phyloP scores from a whole-genome alignment of 2,113 vertebrate genomes.

The Bolborhynchus lineola region DNA sequence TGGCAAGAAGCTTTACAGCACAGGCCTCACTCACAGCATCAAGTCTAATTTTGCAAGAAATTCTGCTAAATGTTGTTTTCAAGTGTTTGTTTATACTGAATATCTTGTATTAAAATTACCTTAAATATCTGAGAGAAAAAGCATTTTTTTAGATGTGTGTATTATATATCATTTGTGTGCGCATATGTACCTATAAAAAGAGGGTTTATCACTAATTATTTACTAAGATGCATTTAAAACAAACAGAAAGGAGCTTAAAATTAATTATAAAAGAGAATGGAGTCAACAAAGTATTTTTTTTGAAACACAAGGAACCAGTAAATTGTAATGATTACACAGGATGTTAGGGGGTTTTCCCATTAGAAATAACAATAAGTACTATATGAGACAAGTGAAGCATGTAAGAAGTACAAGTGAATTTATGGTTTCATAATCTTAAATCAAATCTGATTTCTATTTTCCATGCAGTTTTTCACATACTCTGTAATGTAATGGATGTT shows the following conservation, averaged over 20 bases:
- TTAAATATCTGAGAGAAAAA: neutral
- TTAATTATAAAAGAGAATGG: conserved; percentile 31
- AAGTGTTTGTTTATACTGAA: neutral
- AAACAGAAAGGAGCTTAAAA: conserved; percentile 16
- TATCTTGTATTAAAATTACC: neutral
- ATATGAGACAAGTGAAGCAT: neutral
- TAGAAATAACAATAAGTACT: conserved; percentile 37
- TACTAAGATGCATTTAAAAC: conserved; percentile 25
- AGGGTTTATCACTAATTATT: neutral
- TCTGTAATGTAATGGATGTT: conserved; percentile 44
- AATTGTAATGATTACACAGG: conserved; percentile 40
- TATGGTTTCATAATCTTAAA: conserved; percentile 61
- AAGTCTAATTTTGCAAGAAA: neutral
- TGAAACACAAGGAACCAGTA: conserved; percentile 22
- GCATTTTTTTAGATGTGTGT: neutral
- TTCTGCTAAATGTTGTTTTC: neutral
- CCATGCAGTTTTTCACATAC: conserved; percentile 60
- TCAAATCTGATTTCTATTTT: conserved; percentile 61
- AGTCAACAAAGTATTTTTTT: conserved; percentile 32
- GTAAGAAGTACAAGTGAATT: conserved; percentile 47
- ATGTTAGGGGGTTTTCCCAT: conserved; percentile 13
- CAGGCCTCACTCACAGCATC: neutral
- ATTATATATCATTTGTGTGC: neutral
- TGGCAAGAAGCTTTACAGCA: neutral
- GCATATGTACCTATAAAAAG: neutral